Evolutionary conservation across 2,113 vertebrate genomes (phyloP), one percentile per base, ranked within the genome.

Genomic region (Alethe diademata): DNA sequence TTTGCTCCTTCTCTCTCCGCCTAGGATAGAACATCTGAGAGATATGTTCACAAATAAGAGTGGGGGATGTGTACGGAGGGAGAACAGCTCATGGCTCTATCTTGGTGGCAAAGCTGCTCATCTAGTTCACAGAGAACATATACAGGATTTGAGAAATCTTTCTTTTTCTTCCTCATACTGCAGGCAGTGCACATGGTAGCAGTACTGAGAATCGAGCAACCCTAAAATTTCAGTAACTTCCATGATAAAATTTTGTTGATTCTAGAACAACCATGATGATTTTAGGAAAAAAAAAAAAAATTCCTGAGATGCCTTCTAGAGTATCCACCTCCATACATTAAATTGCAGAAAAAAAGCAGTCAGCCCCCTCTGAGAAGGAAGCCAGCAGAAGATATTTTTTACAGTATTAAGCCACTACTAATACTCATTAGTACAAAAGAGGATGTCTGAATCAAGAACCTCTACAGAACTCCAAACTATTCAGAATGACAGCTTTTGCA

Each of bases 1-100:
- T 42, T 62, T 85, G 16, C 5, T 5, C 1, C 0, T 9, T 10
- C 22, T 54, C 24, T 62, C 36, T 78, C 5, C 25, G 82, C 16
- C 38, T 56, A 42, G 1, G 2, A 75, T 18, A 92, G 18, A 66
- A 42, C 1, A 1, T 45, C 25, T 75, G 40, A 90, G 60, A 87
- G 11, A 45, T 4, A 26, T 2, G 3, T 36, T 31, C 58, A 69
- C 35, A 86, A 91, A 42, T 33, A 67, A 6, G 10, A 64, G 6
- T 2, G 12, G 15, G 24, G 1, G 2, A 12, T 31, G 4, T 24
- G 23, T 56, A 23, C 3, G 3, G 42, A 78, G 12, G 4, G 38
- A 45, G 9, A 23, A 11, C 22, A 82, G 23, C n/a, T 86, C 45
- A 33, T 22, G 18, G 54, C 24, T 78, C 48, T 28, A 14, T n/a